Evolutionary conservation across 2,888 invertebrate species (phyloP), one percentile per base, ranked within the genome.

Genomic region (Thecocarcelia acutangulata): DNA sequence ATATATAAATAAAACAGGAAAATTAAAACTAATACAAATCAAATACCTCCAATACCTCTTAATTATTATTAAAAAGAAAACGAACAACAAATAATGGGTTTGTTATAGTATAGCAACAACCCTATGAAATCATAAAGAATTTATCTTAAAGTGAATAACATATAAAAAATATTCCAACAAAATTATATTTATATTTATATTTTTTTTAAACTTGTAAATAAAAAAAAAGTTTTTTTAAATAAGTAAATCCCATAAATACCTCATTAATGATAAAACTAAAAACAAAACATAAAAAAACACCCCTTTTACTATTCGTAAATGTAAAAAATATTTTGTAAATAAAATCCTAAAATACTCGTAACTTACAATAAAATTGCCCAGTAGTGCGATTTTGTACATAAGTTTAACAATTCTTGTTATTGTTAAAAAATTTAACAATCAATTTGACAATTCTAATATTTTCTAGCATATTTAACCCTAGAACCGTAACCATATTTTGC

Each of bases 31-130:
- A 89, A 89, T 89, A 87, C 82, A 89, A 88, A 90, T 88, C 90
- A 87, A 88, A 89, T 90, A 90, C 90, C 90, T 90, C 90, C 87
- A 87, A 87, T 89, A 89, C 90, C 90, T 90, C 87, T 86, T 84
- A 85, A 68, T 58, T 54, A 64, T 70, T 50, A 33, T 54, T 40
- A 58, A 56, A 46, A 68, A 58, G 33, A 37, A 58, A 66, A 61
- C 17, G 5, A 37, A 70, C 17, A 17, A 69, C 68, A 70, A 66
- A 70, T 40, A 21, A 79, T 64, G 69, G 70, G 64, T 0, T 17
- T 40, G 28, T 72, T 33, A 40, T 2, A 37, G 0, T 63, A 44
- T 63, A 44, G 15, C 54, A 54, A 61, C 6, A 50, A 24, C 78
- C 59, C 64, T 40, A 54, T 12, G 73, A 54, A 77, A 80, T 28